Percentiles rank a stretch among this genome's conserved stretches.
These are phyloP conservation scores for Semicossyphus pulcher DNA, from an alignment of 2,113 vertebrate genomes.

Conservation along the genomic window DNA sequence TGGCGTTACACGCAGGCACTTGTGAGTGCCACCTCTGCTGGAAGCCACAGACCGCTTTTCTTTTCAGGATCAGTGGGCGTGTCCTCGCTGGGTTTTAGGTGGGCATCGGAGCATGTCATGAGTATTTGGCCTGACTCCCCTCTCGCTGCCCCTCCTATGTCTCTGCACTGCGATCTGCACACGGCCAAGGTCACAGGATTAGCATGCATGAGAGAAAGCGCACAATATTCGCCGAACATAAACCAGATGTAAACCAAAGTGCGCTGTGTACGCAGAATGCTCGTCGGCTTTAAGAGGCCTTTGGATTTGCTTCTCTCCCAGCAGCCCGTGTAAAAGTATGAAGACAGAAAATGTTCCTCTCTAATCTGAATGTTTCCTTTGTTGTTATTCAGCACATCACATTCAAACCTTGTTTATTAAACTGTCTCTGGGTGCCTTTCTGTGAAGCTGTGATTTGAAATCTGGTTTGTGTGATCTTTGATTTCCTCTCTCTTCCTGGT, in stretches of 20 bases:
- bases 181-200: constrained; percentile 75
- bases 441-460: neutral
- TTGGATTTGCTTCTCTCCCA: constrained; percentile 18
- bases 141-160: constrained; percentile 31
- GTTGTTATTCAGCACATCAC: neutral
- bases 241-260: constrained; percentile 32
- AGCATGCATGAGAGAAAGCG: constrained; percentile 74
- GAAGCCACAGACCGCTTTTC: constrained; percentile 58
- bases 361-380: constrained; percentile 2
- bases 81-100: constrained; percentile 63
- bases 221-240: constrained; percentile 65
- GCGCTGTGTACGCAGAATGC: constrained; percentile 30
- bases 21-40: constrained; percentile 74
- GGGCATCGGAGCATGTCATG: constrained; percentile 67
- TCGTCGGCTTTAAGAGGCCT: constrained; percentile 8
- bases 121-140: constrained; percentile 58
- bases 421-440: neutral
- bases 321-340: neutral
- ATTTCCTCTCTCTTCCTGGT: neutral
- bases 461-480: neutral
- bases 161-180: constrained; percentile 55
- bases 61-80: constrained; percentile 73
- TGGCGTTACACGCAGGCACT: constrained; percentile 59
- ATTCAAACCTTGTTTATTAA: neutral
- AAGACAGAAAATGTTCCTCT: constrained; percentile 1